A percentile compares a stretch with the other conserved stretches of the same genome.
phyloP scores from a whole-genome alignment of 2,888 invertebrate genomes.

The Drosophila rellima region DNA sequence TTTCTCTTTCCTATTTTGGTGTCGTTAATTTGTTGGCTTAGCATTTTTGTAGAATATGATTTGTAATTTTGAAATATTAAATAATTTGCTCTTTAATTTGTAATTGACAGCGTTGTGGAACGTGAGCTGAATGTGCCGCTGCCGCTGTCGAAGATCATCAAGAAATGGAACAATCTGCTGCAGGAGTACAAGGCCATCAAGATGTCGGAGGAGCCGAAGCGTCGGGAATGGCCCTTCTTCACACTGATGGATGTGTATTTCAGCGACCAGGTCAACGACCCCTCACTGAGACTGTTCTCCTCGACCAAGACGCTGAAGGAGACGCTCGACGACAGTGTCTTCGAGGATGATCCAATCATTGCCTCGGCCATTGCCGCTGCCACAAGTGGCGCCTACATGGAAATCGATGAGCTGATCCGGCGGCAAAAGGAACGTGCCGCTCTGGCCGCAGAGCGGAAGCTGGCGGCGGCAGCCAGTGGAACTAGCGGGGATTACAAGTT shows the following conservation, averaged over 20 bases:
- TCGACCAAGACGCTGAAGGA: constrained; percentile 86
- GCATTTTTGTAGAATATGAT: not conserved
- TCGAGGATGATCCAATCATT: constrained; percentile 86
- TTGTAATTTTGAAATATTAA: not conserved
- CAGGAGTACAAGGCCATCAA: constrained; percentile 86
- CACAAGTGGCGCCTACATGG: constrained; percentile 85
- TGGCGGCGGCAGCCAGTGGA: constrained; percentile 68
- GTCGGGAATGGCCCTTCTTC: constrained; percentile 86
- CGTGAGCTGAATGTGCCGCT: constrained; percentile 86
- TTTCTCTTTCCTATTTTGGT: too few relatives aligned
- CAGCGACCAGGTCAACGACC: constrained; percentile 86
- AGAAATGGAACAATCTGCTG: constrained; percentile 86
- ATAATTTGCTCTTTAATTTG: constrained; percentile 12
- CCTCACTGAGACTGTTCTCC: constrained; percentile 85
- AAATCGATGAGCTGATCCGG: constrained; percentile 84
- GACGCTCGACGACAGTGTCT: constrained; percentile 85
- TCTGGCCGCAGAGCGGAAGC: constrained; percentile 75
- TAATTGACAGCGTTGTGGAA: constrained; percentile 83
- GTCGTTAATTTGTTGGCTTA: not conserved
- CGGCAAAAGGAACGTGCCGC: constrained; percentile 83
- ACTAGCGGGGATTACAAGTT: constrained; percentile 78
- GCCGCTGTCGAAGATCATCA: constrained; percentile 86
- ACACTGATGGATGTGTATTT: constrained; percentile 86
- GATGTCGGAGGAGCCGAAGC: constrained; percentile 86
- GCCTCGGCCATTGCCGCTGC: constrained; percentile 86